phyloP scores from a whole-genome alignment of 1,140 invertebrate species.

The Venturia canescens region DNA sequence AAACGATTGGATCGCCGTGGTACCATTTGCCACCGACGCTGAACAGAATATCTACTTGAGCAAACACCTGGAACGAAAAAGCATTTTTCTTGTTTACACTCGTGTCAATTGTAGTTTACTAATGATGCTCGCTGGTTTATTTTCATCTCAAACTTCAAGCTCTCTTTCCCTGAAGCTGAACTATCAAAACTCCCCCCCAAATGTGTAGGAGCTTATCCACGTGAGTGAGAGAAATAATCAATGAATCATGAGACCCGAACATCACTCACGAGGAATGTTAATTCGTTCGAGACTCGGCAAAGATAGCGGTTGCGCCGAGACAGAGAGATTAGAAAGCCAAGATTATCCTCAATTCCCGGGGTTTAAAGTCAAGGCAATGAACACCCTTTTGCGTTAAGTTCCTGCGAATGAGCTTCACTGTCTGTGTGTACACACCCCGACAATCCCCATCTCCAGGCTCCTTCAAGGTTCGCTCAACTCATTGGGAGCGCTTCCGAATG shows the following conservation, averaged over 20 bases:
- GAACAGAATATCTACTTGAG: conserved; percentile 81
- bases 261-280: conserved; percentile 8
- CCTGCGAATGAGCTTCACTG: background rate
- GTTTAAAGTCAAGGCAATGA: background rate
- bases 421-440: background rate
- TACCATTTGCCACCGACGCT: conserved; percentile 84
- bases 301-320: conserved; percentile 30
- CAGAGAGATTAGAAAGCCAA: conserved; percentile 70
- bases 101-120: background rate
- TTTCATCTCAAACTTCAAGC: background rate
- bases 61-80: conserved; percentile 77
- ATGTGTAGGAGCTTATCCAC: no score
- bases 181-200: no score
- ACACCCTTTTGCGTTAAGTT: background rate
- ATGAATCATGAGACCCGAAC: background rate
- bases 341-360: conserved; percentile 62
- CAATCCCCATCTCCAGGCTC: conserved; percentile 54
- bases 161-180: no score
- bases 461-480: conserved; percentile 48
- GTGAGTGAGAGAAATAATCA: background rate
- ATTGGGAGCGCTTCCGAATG: conserved; percentile 52
- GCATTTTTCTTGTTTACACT: conserved; percentile 28
- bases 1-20: conserved; percentile 80
- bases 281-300: conserved; percentile 28
- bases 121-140: background rate